These are phyloP conservation scores for Percopsis transmontana DNA, from an alignment of 2,113 vertebrate genomes.

Conservation along the genomic window DNA sequence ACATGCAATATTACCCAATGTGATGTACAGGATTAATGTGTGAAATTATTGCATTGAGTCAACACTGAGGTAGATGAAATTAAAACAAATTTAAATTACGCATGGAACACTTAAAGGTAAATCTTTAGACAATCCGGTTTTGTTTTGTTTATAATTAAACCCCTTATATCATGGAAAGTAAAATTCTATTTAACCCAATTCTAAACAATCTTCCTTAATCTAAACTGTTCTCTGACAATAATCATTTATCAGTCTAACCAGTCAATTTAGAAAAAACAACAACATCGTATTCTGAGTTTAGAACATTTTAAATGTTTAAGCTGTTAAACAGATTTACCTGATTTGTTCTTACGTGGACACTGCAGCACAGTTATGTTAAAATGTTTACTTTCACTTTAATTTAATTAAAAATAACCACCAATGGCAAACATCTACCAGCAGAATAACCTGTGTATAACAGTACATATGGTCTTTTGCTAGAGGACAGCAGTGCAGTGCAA, in stretches of 20 bases:
- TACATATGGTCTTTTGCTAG: conserved; percentile 41
- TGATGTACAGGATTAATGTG: conserved; percentile 24
- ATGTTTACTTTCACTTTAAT: background rate
- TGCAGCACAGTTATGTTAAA: conserved; percentile 44
- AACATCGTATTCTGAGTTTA: background rate
- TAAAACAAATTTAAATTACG: conserved; percentile 45
- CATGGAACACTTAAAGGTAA: conserved; percentile 8
- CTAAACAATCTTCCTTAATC: background rate
- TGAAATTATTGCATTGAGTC: conserved; percentile 43
- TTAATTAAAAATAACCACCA: conserved; percentile 1
- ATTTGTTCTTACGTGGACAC: conserved; percentile 24
- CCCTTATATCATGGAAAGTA: background rate
- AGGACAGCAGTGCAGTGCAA: conserved; percentile 49
- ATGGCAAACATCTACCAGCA: background rate
- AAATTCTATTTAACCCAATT: conserved; percentile 4
- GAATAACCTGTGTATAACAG: conserved; percentile 22
- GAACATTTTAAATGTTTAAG: conserved; percentile 28
- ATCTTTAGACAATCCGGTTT: conserved; percentile 4
- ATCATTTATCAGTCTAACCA: no score
- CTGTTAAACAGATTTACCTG: conserved; percentile 42
- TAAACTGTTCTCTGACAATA: background rate
- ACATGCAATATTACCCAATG: conserved; percentile 11
- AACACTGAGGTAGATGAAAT: conserved; percentile 71
- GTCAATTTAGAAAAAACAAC: no score
- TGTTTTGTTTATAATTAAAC: background rate